phyloP scores from a whole-genome alignment of 2,888 invertebrate species.

The Campoplex nolae region DNA sequence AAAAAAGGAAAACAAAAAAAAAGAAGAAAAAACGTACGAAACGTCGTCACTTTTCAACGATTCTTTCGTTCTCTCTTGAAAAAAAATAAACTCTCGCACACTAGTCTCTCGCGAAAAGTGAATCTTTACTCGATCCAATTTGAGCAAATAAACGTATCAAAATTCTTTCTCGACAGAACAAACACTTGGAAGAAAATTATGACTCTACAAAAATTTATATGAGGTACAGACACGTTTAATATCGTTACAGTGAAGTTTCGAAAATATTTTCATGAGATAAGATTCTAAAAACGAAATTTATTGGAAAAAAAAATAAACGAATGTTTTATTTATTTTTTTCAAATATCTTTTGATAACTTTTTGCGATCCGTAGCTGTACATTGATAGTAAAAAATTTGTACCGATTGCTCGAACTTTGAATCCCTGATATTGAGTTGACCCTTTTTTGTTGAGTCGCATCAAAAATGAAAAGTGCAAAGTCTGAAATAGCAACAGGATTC shows the following conservation, averaged over 20 bases:
- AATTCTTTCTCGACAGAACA: slow-evolving; percentile 15
- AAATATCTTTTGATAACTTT: neutral
- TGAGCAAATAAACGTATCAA: slow-evolving; percentile 27
- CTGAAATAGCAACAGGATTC: neutral
- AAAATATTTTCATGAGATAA: neutral
- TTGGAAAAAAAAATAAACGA: neutral
- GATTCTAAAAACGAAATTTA: neutral
- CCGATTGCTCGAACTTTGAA: neutral
- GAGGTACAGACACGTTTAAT: neutral
- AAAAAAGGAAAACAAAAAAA: neutral
- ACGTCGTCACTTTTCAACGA: neutral
- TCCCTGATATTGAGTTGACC: neutral
- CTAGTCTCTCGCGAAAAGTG: neutral
- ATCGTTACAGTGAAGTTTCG: neutral
- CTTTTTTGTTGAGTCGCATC: neutral
- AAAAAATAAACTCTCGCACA: slow-evolving; percentile 9
- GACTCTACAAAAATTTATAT: neutral
- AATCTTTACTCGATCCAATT: slow-evolving; percentile 21
- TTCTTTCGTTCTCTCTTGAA: neutral
- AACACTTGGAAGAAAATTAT: neutral
- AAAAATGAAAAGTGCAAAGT: neutral
- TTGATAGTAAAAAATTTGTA: neutral
- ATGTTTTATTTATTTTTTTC: neutral
- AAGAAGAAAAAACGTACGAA: neutral
- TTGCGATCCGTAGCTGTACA: neutral